phyloP scores from a whole-genome alignment of 2,797 vertebrate species.

The Botia kubotai region DNA sequence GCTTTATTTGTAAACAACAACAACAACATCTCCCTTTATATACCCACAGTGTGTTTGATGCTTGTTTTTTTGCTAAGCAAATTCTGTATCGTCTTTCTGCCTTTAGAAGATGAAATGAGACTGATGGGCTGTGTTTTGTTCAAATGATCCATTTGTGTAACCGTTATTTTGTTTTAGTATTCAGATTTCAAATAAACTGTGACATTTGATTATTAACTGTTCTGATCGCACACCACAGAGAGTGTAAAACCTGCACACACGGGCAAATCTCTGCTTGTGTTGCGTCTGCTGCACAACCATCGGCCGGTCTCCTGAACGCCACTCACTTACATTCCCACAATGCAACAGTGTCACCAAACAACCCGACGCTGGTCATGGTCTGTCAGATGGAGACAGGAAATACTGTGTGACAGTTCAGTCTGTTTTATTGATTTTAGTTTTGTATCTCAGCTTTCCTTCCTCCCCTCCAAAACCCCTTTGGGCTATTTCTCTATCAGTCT shows the following conservation, averaged over 20 bases:
- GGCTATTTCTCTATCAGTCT: not conserved
- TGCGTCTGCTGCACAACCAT: not conserved
- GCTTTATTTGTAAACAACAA: not conserved
- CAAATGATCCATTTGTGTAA: not conserved
- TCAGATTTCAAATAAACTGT: not conserved
- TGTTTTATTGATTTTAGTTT: no score
- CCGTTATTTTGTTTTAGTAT: no score
- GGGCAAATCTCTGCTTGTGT: not conserved
- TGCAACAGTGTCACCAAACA: conserved; percentile 15
- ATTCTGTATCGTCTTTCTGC: conserved; percentile 12
- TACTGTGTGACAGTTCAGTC: not conserved
- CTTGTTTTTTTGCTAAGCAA: not conserved
- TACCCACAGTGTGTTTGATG: not conserved
- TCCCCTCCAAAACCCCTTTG: not conserved
- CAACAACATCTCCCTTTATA: not conserved
- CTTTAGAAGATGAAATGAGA: conserved; percentile 32
- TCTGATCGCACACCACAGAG: not conserved
- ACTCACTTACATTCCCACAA: conserved; percentile 1
- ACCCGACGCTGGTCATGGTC: not conserved
- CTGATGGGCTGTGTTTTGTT: not conserved
- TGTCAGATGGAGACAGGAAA: not conserved
- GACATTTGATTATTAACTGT: no score
- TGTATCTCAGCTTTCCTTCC: not conserved
- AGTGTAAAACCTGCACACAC: no score
- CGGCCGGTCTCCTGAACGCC: not conserved